Evolutionary conservation across 2,797 vertebrate species (phyloP).

Genomic region (Phrynocephalus guinanensis): DNA sequence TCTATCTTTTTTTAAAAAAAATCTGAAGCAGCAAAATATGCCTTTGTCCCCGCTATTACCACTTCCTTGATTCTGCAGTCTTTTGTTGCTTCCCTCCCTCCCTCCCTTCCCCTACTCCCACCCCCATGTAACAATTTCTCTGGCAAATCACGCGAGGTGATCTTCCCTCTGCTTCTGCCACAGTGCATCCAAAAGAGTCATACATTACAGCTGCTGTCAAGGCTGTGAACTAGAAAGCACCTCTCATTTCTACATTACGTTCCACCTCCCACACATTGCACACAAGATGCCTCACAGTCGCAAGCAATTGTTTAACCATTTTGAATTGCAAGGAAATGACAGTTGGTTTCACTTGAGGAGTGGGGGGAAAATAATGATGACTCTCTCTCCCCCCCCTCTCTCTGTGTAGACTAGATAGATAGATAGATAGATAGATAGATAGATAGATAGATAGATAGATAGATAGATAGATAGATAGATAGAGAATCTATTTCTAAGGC

Average conservation of each 20-base stretch:
- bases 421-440: no score
- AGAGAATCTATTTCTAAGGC: not conserved
- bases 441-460: no score
- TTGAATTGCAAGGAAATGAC: slow-evolving; percentile 59
- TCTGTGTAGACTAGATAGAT: no score
- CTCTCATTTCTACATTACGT: slow-evolving; percentile 56
- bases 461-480: no score
- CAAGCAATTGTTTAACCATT: slow-evolving; percentile 69
- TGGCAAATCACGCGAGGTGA: slow-evolving; percentile 52
- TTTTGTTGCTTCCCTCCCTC: slow-evolving; percentile 40
- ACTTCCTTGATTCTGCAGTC: slow-evolving; percentile 26
- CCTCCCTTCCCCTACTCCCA: no score
- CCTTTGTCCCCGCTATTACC: slow-evolving; percentile 4
- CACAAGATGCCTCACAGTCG: slow-evolving; percentile 51
- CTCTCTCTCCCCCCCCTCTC: no score
- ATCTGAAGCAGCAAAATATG: not conserved
- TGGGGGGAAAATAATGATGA: slow-evolving; percentile 32
- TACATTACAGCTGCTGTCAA: slow-evolving; percentile 58
- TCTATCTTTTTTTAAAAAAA: slow-evolving; percentile 52
- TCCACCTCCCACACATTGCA: slow-evolving; percentile 46
- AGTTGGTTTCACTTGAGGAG: slow-evolving; percentile 57
- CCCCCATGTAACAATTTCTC: slow-evolving; percentile 45
- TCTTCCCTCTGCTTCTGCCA: slow-evolving; percentile 55
- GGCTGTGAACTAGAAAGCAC: slow-evolving; percentile 61
- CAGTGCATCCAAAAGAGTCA: slow-evolving; percentile 39